phyloP scores from a whole-genome alignment of 1,140 invertebrate species.

The Dolichoris vasculosae region DNA sequence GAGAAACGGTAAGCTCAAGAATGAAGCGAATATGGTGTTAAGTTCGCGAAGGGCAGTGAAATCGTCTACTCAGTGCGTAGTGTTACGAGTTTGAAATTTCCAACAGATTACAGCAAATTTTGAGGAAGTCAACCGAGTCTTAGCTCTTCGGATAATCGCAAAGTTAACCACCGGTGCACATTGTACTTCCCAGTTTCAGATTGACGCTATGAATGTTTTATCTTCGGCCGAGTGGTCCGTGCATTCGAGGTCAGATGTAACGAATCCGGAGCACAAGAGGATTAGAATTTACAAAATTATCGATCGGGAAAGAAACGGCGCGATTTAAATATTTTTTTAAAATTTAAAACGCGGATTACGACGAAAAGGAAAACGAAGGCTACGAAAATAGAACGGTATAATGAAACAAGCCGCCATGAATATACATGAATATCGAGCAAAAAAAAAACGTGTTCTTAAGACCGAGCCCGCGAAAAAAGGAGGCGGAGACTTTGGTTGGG shows the following conservation, averaged over 20 bases:
- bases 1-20: background rate
- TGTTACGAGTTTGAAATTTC: conserved; percentile 52
- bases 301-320: too few relatives aligned
- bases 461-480: too few relatives aligned
- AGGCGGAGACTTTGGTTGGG: background rate
- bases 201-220: background rate
- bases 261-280: background rate
- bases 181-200: background rate
- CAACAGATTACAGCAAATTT: conserved; percentile 53
- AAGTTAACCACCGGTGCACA: background rate
- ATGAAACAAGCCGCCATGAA: background rate
- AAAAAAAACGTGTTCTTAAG: too few relatives aligned
- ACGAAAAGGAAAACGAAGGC: too few relatives aligned
- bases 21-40: conserved; percentile 43
- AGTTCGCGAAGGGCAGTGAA: background rate
- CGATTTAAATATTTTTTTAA: too few relatives aligned
- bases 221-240: background rate
- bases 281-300: too few relatives aligned
- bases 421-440: background rate
- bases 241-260: background rate
- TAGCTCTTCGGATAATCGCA: conserved; percentile 1
- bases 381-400: too few relatives aligned
- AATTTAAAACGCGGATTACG: too few relatives aligned
- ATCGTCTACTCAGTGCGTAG: background rate
- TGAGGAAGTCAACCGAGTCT: background rate